These are phyloP conservation scores for Hydrophis major DNA, from an alignment of 2,797 vertebrate species.

Conservation along the genomic window DNA sequence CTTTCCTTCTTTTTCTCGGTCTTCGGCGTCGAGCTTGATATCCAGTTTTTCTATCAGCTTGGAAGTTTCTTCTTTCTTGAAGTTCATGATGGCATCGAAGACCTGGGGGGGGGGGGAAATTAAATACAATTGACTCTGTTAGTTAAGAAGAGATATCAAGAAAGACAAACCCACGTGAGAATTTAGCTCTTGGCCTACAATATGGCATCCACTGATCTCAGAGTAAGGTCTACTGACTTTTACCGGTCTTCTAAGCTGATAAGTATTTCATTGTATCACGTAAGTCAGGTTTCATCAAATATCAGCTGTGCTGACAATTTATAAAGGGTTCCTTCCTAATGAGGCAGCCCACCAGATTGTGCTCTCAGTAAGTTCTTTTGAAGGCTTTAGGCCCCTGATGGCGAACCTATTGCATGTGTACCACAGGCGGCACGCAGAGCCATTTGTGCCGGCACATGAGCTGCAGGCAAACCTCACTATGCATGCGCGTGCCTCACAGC, in stretches of 20 bases:
- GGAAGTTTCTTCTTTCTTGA: conserved; percentile 71
- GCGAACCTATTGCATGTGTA: no score
- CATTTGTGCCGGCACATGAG: no score
- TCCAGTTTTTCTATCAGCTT: conserved; percentile 71
- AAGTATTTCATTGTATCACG: neutral
- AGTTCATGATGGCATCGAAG: conserved; percentile 75
- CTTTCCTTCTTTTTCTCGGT: conserved; percentile 68
- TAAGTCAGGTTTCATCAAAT: neutral
- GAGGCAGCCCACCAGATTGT: neutral
- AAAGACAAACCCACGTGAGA: neutral
- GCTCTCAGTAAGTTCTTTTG: neutral
- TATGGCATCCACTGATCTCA: neutral
- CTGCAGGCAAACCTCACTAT: no score
- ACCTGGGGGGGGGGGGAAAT: conserved; percentile 37
- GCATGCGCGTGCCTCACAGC: no score
- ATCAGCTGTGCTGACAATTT: neutral
- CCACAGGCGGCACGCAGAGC: no score
- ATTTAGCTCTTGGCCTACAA: neutral
- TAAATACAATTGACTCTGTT: neutral
- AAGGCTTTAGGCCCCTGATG: neutral
- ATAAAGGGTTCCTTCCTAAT: neutral
- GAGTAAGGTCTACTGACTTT: neutral
- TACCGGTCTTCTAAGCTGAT: neutral
- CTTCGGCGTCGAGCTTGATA: conserved; percentile 68
- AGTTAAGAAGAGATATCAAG: neutral